Conservation (phyloP, 2,797 vertebrate genomes). For the Alcedo quadribrachys region DNA sequence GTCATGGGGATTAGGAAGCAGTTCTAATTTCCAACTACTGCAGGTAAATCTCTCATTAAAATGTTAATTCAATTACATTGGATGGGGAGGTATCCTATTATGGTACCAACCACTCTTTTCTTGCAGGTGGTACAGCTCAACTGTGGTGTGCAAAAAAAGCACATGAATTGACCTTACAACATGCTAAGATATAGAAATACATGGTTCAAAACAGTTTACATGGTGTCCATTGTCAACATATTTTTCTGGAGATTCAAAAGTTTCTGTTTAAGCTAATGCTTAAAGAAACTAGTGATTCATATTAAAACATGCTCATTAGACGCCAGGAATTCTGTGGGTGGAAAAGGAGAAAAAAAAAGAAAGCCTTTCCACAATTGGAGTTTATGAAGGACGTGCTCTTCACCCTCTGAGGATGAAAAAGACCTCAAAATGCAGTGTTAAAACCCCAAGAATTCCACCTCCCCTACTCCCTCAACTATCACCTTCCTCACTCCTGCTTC, state of each 20-base stretch:
- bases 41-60: conserved; percentile 15
- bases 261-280: background rate
- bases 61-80: conserved; percentile 2
- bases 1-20: background rate
- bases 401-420: background rate
- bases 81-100: background rate
- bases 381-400: background rate
- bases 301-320: background rate
- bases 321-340: background rate
- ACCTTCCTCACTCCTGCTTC: background rate
- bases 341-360: too few relatives aligned
- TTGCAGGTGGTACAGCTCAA: background rate
- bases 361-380: background rate
- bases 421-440: background rate
- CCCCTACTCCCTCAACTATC: background rate
- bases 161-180: background rate
- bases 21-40: conserved; percentile 7
- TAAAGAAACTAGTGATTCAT: background rate
- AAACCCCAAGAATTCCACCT: background rate
- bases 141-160: background rate
- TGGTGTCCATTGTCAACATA: fast-evolving
- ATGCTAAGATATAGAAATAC: background rate
- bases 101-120: background rate
- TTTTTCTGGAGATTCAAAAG: background rate
- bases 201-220: background rate